These are phyloP conservation scores for Strix aluco DNA, from an alignment of 2,113 vertebrate species.

Conservation along the genomic window DNA sequence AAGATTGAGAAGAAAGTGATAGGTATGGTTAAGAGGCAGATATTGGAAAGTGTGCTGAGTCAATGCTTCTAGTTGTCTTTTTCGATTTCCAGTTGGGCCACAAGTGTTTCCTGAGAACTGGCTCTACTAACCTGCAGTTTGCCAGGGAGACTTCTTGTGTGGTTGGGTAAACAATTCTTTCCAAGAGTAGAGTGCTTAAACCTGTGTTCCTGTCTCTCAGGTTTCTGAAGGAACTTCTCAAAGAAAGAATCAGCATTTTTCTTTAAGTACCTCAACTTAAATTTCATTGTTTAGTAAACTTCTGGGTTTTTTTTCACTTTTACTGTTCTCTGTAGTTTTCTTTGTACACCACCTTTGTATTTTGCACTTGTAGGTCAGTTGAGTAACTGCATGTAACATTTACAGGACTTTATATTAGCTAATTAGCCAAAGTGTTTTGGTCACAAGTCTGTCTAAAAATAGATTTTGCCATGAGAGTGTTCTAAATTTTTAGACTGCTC, in stretches of 20 bases:
- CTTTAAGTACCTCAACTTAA: not conserved
- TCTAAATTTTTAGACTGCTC: not conserved
- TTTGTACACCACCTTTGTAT: not conserved
- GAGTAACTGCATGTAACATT: not conserved
- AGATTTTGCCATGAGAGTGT: not conserved
- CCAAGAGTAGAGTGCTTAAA: not conserved
- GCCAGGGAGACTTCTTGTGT: not conserved
- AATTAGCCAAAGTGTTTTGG: not conserved
- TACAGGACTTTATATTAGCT: not conserved
- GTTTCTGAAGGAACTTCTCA: not conserved
- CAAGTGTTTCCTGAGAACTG: not conserved
- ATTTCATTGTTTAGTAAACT: not conserved
- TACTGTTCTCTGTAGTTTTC: not conserved
- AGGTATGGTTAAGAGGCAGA: not conserved
- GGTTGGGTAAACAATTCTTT: not conserved
- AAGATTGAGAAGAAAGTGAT: not conserved
- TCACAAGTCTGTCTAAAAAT: not conserved
- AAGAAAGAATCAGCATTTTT: not conserved
- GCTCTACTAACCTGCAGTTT: not conserved
- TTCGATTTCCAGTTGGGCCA: not conserved
- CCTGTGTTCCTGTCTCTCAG: not conserved
- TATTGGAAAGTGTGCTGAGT: not conserved
- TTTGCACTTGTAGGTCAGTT: not conserved
- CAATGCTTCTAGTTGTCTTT: not conserved
- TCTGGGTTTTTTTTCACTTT: accelerated